These are phyloP conservation scores for Nephrotoma flavescens DNA, from an alignment of 2,888 invertebrate genomes.

Conservation along the genomic window DNA sequence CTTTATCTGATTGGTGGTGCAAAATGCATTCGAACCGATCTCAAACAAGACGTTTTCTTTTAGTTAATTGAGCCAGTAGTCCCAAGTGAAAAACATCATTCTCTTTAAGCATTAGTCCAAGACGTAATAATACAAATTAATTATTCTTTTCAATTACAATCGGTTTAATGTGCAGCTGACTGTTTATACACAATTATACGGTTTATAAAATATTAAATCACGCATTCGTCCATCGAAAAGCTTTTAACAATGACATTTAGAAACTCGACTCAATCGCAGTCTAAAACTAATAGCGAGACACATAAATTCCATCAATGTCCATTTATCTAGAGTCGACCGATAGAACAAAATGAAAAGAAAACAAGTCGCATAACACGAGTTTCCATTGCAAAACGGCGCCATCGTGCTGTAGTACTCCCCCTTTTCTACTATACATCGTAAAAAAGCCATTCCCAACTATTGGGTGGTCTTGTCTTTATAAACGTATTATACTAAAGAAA, in stretches of 20 bases:
- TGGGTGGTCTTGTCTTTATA: not conserved
- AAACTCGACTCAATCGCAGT: not conserved
- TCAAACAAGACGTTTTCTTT: too few species aligned
- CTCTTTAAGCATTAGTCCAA: too few species aligned
- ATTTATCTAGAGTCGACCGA: not conserved
- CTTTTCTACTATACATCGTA: not conserved
- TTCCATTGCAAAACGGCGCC: not conserved
- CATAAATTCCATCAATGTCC: not conserved
- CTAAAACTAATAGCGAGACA: not conserved
- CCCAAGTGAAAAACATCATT: too few species aligned
- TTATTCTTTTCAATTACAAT: too few species aligned
- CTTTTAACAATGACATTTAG: not conserved
- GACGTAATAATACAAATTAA: too few species aligned
- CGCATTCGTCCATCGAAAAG: not conserved
- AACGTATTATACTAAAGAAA: not conserved
- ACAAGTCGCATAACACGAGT: not conserved
- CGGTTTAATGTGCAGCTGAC: too few species aligned
- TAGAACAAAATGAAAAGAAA: not conserved
- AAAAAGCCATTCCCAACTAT: not conserved
- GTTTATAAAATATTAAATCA: too few species aligned
- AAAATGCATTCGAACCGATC: too few species aligned
- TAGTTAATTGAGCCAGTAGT: too few species aligned
- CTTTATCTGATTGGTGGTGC: too few species aligned
- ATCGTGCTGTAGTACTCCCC: not conserved
- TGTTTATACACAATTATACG: too few species aligned